phyloP scores from a whole-genome alignment of 2,113 vertebrate species.

The Procavia capensis region DNA sequence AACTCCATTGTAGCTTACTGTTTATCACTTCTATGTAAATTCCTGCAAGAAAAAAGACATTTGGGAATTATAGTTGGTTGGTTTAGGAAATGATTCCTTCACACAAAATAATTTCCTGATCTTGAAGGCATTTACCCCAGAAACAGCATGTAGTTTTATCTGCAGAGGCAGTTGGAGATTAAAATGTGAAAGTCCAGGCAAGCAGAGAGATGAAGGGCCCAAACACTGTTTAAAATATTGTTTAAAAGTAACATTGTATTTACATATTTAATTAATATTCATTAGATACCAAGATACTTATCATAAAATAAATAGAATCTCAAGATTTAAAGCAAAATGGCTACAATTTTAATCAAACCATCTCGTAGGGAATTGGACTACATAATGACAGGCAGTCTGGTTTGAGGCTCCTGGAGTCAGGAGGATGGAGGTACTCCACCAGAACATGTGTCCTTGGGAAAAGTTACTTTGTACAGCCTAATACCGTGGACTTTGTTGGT shows the following conservation, averaged over 20 bases:
- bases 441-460: rapidly evolving
- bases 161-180: conserved; percentile 2
- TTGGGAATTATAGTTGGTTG: conserved; percentile 36
- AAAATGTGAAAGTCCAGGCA: not conserved
- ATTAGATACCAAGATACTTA: conserved; percentile 66
- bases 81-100: conserved; percentile 28
- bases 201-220: not conserved
- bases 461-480: not conserved
- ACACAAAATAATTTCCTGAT: not conserved
- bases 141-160: not conserved
- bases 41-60: not conserved
- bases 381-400: conserved; percentile 46
- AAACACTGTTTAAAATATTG: conserved; percentile 32
- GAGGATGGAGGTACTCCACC: not conserved
- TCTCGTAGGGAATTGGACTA: conserved; percentile 56
- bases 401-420: not conserved
- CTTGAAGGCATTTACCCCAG: conserved; percentile 9
- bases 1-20: not conserved
- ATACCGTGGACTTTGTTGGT: not conserved
- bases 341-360: conserved; percentile 57
- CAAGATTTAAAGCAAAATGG: conserved; percentile 64
- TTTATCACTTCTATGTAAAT: conserved; percentile 25
- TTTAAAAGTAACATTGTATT: conserved; percentile 58
- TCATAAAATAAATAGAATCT: conserved; percentile 72
- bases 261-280: conserved; percentile 66